Base-by-base conservation (phyloP, 2,888 invertebrate species). In the Leucania comma region DNA sequence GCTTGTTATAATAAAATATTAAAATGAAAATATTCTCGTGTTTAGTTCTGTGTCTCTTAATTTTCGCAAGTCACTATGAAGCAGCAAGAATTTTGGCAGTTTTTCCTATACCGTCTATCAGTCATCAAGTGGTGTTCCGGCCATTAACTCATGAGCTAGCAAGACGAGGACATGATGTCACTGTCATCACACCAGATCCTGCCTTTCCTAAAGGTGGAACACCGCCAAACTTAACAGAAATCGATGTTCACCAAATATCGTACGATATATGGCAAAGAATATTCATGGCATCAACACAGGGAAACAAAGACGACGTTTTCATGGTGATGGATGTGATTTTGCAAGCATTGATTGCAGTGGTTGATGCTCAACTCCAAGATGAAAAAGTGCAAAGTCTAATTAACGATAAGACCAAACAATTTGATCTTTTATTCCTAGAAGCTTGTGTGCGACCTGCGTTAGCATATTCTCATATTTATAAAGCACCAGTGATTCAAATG, bases 81-180 rank as follows among this genome's bases (percentile, higher is more conserved):
- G 71, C 85, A 0, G 87, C 85, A 2, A 86, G 73, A 71, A 88
- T 89, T 20, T 59, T 89, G 12, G 86, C 71, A 12, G 79, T 95
- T 0, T 88, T 93, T 54, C 91, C 96, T 1, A 82, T 86, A 3
- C 92, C 96, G 0, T 93, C 95, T 0, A 89, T 94, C 46, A 96
- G 96, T 65, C 96, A 96, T 75, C 96, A 96, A 85, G 86, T 94
- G 0, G 91, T 93, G 0, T 95, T 91, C 68, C 87, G 92, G 22
- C 87, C 91, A 1, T 67, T 96, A 4, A 90, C 90, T 12, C 86
- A 90, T 3, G 94, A 93, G 57, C 82, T 96, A n/a, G 90, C 90
- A 0, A 90, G 82, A 59, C 88, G 93, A 20, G 96, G 96, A 0
- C 96, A 96, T 68, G 90, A 96, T 62, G 81, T 96, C 0, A 88